Conservation (phyloP, 1,140 invertebrate species). For the Oncopodura yosiiana region DNA sequence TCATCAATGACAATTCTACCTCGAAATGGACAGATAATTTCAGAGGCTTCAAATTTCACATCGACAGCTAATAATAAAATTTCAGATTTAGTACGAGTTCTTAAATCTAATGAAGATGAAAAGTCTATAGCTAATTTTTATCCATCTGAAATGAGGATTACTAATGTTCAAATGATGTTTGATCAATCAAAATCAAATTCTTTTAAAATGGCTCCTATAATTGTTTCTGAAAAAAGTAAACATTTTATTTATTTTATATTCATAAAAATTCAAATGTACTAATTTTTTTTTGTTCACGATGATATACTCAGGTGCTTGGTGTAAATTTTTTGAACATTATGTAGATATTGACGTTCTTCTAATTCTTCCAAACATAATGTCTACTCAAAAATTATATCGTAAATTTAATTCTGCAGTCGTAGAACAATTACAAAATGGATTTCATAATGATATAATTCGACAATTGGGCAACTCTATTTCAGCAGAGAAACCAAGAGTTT, state of each 20-base stretch:
- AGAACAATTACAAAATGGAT: conserved; percentile 25
- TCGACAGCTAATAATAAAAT: conserved; percentile 10
- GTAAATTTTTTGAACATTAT: conserved; percentile 33
- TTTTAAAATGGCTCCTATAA: conserved; percentile 13
- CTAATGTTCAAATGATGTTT: conserved; percentile 20
- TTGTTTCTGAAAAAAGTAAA: conserved; percentile 31
- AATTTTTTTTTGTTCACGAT: background rate
- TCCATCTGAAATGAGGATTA: conserved; percentile 20
- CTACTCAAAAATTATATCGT: conserved; percentile 17
- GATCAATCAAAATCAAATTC: conserved; percentile 27
- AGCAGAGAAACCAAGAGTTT: conserved; percentile 45
- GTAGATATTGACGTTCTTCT: conserved; percentile 25
- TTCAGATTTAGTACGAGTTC: conserved; percentile 12
- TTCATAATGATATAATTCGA: conserved; percentile 22
- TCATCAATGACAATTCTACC: conserved; percentile 13
- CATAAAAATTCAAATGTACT: background rate
- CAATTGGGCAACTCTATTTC: conserved; percentile 31
- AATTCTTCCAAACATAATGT: conserved; percentile 11
- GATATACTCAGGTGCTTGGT: conserved; percentile 19
- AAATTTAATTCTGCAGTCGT: conserved; percentile 28
- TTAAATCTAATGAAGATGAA: conserved; percentile 7
- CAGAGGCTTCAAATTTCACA: conserved; percentile 11
- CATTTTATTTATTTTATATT: background rate
- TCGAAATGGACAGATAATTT: conserved; percentile 13
- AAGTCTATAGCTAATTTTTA: conserved; percentile 19